Conservation (phyloP, 2,888 invertebrate species). For the Hydraecia micacea region DNA sequence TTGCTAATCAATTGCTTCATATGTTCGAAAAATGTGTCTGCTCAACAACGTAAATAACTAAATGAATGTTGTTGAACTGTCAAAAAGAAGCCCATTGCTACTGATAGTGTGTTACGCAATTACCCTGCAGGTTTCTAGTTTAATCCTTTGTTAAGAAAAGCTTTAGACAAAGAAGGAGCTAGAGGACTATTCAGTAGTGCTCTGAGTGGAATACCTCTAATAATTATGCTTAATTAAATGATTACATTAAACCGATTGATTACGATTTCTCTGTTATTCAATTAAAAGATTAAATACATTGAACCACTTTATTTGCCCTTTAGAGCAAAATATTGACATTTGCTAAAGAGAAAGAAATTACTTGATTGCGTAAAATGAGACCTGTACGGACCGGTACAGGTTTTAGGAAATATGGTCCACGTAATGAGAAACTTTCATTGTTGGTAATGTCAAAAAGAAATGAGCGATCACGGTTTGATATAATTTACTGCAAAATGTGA, state of each 20-base stretch:
- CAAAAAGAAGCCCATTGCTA: too few species aligned
- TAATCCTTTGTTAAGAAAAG: not conserved
- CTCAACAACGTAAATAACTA: too few species aligned
- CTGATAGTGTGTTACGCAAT: too few species aligned
- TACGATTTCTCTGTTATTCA: conserved; percentile 28
- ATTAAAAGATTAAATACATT: conserved; percentile 40
- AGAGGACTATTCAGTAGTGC: too few species aligned
- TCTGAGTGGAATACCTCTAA: too few species aligned
- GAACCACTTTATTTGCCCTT: conserved; percentile 63
- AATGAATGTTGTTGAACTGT: too few species aligned
- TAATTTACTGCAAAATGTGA: conserved; percentile 57
- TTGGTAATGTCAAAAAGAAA: conserved; percentile 65
- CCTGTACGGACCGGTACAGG: conserved; percentile 45
- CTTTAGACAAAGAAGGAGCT: not conserved
- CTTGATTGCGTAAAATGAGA: conserved; percentile 58
- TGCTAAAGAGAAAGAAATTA: conserved; percentile 62
- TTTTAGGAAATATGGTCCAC: conserved; percentile 65
- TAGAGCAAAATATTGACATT: conserved; percentile 63
- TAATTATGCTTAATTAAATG: conserved; percentile 19
- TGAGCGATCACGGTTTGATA: conserved; percentile 64
- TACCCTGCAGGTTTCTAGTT: not conserved
- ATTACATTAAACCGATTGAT: conserved; percentile 24
- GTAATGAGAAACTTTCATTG: conserved; percentile 62
- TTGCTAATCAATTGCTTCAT: too few species aligned
- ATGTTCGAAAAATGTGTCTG: too few species aligned